Evolutionary conservation across 2,888 invertebrate genomes (phyloP).

Genomic region (Eurytoma californica): DNA sequence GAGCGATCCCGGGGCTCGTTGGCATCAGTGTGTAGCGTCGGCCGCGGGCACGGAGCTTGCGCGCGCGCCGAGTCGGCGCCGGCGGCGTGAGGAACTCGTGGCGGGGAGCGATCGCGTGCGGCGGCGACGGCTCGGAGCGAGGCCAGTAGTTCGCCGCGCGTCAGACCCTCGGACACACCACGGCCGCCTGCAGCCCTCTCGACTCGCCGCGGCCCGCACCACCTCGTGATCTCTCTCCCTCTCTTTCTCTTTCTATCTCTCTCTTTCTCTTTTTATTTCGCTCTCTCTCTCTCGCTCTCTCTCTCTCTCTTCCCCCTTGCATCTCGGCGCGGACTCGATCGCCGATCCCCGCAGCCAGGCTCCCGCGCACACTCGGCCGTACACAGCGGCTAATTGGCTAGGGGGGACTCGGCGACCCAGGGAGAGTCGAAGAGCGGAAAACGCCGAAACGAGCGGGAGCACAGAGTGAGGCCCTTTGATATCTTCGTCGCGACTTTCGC

Average conservation of each 20-base stretch:
- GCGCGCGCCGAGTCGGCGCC: constrained; percentile 2
- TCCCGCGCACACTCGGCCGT: neutral
- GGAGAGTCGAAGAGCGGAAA: neutral
- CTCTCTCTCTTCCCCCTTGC: neutral
- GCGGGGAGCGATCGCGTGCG: constrained; percentile 20
- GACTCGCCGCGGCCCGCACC: neutral
- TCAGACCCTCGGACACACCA: constrained; percentile 25
- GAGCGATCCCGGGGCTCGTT: no score
- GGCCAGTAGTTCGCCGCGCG: constrained; percentile 42
- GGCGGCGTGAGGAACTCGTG: constrained; percentile 1
- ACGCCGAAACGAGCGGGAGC: neutral
- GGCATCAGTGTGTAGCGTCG: no score
- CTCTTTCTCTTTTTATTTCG: neutral
- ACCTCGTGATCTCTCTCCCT: neutral
- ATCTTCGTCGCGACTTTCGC: no score
- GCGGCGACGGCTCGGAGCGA: neutral
- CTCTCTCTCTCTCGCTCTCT: constrained; percentile 17
- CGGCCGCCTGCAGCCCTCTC: neutral
- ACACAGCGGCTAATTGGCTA: neutral
- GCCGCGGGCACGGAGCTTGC: neutral
- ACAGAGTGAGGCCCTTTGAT: no score
- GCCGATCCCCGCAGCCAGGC: neutral
- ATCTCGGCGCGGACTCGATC: neutral
- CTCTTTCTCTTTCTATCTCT: neutral
- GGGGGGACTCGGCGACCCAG: neutral